These are phyloP conservation scores for Cyphomyrus discorhynchus DNA, from an alignment of 2,113 vertebrate species.

Conservation along the genomic window DNA sequence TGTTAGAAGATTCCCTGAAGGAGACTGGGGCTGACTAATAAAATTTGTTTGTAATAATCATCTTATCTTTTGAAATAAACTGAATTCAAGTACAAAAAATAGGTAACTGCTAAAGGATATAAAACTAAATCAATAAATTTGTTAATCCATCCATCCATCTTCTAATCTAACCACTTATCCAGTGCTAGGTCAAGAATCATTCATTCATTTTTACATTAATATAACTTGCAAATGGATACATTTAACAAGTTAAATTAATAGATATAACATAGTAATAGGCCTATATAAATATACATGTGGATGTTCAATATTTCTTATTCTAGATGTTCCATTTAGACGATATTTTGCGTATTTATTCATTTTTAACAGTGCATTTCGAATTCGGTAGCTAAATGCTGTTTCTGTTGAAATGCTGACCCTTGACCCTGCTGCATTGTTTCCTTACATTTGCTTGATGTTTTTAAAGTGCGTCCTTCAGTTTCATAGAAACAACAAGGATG, in stretches of 20 bases:
- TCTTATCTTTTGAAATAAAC: background rate
- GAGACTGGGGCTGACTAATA: background rate
- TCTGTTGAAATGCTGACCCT: background rate
- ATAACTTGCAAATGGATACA: background rate
- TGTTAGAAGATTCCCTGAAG: background rate
- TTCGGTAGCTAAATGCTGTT: background rate
- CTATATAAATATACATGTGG: background rate
- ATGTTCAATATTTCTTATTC: background rate
- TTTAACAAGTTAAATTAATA: background rate
- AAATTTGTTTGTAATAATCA: background rate
- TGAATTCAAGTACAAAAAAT: background rate
- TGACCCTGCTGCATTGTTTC: background rate
- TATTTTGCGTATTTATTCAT: background rate
- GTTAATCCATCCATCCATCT: background rate
- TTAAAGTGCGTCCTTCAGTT: background rate
- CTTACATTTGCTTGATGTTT: background rate
- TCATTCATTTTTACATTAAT: background rate
- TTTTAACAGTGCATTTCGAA: background rate
- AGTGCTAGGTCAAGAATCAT: background rate
- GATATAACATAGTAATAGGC: background rate
- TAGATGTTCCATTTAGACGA: background rate
- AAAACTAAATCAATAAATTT: background rate
- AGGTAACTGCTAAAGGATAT: background rate
- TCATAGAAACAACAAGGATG: background rate
- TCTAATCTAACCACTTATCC: background rate